These are phyloP conservation scores for Ceyx melanurus DNA, from an alignment of 2,113 vertebrate genomes.

Conservation along the genomic window DNA sequence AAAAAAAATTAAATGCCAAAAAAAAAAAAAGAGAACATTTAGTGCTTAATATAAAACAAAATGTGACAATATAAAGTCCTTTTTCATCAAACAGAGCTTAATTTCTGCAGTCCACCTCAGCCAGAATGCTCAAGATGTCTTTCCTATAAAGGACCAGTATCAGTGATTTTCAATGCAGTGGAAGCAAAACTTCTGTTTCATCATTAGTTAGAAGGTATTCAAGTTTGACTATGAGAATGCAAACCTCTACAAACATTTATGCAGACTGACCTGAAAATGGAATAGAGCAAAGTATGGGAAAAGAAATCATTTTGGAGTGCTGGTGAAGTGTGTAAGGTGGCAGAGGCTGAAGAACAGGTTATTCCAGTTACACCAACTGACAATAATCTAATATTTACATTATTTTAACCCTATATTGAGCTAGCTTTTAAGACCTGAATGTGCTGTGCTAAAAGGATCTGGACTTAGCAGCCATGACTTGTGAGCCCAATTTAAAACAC, in stretches of 20 bases:
- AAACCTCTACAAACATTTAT: neutral
- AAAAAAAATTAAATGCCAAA: neutral
- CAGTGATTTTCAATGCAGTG: neutral
- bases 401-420: neutral
- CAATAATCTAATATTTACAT: neutral
- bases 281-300: neutral
- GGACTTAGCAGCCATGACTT: neutral
- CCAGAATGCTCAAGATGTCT: neutral
- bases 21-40: neutral
- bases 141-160: neutral
- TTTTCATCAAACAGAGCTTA: neutral
- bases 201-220: neutral
- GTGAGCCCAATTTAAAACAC: neutral
- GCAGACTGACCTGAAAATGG: neutral
- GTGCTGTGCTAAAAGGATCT: neutral
- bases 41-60: neutral
- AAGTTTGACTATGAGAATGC: neutral
- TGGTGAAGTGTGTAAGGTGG: neutral
- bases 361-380: neutral
- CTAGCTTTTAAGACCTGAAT: neutral
- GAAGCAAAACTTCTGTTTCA: neutral
- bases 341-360: neutral
- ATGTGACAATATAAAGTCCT: neutral
- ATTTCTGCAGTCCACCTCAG: neutral
- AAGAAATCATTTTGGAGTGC: neutral